Conservation (phyloP, 2,797 vertebrate species). For the Smutsia temminckii region DNA sequence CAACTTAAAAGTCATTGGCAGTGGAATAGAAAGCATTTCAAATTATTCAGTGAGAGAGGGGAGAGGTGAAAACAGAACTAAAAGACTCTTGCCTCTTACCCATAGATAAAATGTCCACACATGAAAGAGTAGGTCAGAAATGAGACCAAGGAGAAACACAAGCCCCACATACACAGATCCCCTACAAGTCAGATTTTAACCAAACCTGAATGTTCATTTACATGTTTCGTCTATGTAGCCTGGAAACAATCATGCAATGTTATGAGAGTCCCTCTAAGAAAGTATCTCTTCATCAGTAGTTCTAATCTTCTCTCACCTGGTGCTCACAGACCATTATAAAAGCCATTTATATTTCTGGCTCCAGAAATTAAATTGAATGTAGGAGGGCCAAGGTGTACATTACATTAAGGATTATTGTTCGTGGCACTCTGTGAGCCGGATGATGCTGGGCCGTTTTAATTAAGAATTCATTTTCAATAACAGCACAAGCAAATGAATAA, state of each 20-base stretch:
- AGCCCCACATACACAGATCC: neutral
- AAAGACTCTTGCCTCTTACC: neutral
- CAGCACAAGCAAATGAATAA: constrained; percentile 67
- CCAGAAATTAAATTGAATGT: constrained; percentile 66
- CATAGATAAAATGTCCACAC: neutral
- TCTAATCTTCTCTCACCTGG: constrained; percentile 19
- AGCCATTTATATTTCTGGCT: constrained; percentile 57
- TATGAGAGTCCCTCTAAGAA: constrained; percentile 26
- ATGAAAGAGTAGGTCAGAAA: neutral
- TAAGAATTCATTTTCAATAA: constrained; percentile 68
- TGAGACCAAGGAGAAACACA: neutral
- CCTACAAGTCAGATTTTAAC: neutral
- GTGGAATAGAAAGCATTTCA: constrained; percentile 25
- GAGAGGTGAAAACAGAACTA: constrained; percentile 5
- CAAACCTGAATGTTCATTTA: neutral
- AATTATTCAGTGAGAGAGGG: neutral
- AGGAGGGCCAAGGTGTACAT: constrained; percentile 60
- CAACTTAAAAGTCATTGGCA: neutral
- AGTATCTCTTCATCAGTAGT: neutral
- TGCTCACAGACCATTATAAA: constrained; percentile 44
- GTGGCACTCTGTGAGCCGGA: neutral
- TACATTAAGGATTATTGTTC: constrained; percentile 24
- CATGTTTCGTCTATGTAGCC: neutral
- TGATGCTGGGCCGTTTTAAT: constrained; percentile 60
- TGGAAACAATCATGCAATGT: neutral